Evolutionary conservation across 92 coral and sea anemone genomes (phyloP), one percentile per base, ranked within the genome.

Genomic region (Palythoa caribaeorum): DNA sequence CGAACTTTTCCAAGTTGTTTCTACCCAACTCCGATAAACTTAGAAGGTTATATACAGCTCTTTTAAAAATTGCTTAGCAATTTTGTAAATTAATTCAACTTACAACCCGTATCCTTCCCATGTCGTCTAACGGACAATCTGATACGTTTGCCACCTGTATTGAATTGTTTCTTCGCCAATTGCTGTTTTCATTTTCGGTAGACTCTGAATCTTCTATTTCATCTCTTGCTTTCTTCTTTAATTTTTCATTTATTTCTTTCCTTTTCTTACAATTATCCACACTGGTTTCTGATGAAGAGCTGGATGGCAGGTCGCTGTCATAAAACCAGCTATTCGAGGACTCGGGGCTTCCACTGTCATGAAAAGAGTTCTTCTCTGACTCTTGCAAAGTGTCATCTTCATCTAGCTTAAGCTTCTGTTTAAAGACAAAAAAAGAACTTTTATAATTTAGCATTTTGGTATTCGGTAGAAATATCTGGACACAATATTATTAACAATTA

Each of bases 61-160:
- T 44, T 0, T 44, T 28, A 28, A 28, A 44, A 44, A 44, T 44
- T 4, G 7, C 2, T 8, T 44, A 44, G 50, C 50, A 44, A 44
- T 44, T 44, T 8, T 44, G 50, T 44, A 59, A 17, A 1, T 13
- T 4, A 59, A 70, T 20, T 2, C 44, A 12, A 81, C 86, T 81
- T 69, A 81, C 86, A 66, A 81, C 47, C 28, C 86, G 6, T 47
- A 81, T 81, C 60, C 86, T 65, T 21, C 66, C 86, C 86, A 81
- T 81, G 62, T 81, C 86, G 47, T 66, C 38, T 17, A 81, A 12
- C 3, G 86, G 62, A 48, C 76, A 81, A 47, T 81, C 86, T 4
- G 86, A 66, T 68, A 81, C 35, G 62, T 68, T 81, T 52, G 76
- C 86, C 62, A 81, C 75, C n/a, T 66, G 28, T 69, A 81, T 50